phyloP scores from a whole-genome alignment of 2,888 invertebrate genomes.

The Brachyopa scutellaris region DNA sequence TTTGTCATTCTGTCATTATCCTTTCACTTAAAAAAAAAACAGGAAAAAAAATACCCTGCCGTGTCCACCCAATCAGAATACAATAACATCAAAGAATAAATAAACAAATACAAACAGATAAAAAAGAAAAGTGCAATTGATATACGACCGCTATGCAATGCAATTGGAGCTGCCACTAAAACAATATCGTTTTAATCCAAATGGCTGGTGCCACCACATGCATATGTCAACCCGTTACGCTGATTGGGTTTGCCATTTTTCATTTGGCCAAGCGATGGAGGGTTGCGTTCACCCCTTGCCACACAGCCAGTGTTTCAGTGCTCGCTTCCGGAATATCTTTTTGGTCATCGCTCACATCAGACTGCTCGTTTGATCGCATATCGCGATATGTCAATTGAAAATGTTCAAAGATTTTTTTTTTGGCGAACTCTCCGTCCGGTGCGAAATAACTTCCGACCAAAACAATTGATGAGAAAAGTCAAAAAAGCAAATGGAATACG shows the following conservation, averaged over 20 bases:
- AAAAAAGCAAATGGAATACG: constrained; percentile 31
- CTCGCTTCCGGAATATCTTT: constrained; percentile 41
- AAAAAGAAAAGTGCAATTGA: constrained; percentile 52
- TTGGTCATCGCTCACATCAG: constrained; percentile 61
- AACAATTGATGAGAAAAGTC: constrained; percentile 67
- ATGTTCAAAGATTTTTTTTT: constrained; percentile 43
- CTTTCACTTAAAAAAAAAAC: constrained; percentile 23
- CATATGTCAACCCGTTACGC: constrained; percentile 57
- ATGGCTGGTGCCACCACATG: constrained; percentile 60
- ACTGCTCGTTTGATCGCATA: constrained; percentile 58
- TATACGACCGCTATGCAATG: constrained; percentile 36
- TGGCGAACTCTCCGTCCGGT: constrained; percentile 8
- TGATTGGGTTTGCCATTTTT: constrained; percentile 39
- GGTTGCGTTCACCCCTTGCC: neutral
- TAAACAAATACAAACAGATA: constrained; percentile 10
- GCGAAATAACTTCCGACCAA: constrained; percentile 69
- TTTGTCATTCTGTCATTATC: constrained; percentile 54
- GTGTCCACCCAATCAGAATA: constrained; percentile 9
- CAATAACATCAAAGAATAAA: constrained; percentile 34
- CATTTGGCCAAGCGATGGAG: neutral
- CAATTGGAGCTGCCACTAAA: constrained; percentile 57
- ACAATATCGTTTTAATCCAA: constrained; percentile 71
- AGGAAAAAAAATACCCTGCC: neutral
- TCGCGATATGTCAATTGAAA: constrained; percentile 68
- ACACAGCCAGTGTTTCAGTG: too few species aligned